Conservation (phyloP, 2,797 vertebrate species). For the Propithecus deckenii region DNA sequence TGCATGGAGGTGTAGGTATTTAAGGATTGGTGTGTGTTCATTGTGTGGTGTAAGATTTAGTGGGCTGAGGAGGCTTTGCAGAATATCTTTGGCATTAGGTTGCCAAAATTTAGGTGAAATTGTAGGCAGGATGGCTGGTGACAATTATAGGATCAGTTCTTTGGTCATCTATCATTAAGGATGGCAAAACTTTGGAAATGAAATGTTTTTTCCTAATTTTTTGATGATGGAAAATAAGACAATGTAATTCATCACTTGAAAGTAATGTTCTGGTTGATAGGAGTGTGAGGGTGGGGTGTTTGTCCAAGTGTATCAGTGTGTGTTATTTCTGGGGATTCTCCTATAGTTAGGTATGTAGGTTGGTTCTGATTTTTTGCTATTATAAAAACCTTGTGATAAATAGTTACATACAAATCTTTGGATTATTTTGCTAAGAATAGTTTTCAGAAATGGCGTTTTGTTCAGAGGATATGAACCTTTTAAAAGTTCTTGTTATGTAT, state of each 20-base stretch:
- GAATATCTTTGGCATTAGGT: not conserved
- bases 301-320: not conserved
- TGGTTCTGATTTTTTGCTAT: not conserved
- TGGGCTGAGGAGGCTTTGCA: not conserved
- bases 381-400: not conserved
- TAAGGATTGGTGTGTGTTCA: not conserved
- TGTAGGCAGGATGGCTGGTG: not conserved
- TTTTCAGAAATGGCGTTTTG: not conserved
- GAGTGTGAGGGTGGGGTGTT: not conserved
- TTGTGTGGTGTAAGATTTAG: not conserved
- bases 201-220: slow-evolving; percentile 1
- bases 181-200: not conserved
- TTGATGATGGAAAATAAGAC: slow-evolving; percentile 11
- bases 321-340: not conserved
- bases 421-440: slow-evolving; percentile 9
- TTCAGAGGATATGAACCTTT: slow-evolving; percentile 5
- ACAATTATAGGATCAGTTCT: not conserved
- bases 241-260: not conserved
- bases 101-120: not conserved
- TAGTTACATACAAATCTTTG: not conserved
- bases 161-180: not conserved
- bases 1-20: not conserved
- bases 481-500: not conserved
- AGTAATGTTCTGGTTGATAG: not conserved
- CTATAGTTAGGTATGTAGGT: not conserved